Evolutionary conservation across 2,113 vertebrate species (phyloP), one percentile per base, ranked within the genome.

Genomic region (Xenopus laevis): DNA sequence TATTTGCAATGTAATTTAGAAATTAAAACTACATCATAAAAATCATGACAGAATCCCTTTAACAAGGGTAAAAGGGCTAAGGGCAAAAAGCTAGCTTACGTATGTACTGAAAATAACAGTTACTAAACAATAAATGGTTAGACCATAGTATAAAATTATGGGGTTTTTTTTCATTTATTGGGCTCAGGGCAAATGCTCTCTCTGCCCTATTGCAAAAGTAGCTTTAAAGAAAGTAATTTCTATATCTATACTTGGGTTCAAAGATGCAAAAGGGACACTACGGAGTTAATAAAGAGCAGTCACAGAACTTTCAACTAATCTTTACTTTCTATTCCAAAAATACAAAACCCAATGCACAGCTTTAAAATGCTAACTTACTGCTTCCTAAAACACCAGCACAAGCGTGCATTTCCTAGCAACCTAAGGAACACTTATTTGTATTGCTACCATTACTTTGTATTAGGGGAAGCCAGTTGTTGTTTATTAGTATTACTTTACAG

Each of bases 401-500:
- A 10, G 20, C 66, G 3, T 1, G 45, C 0, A 33, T 64, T 46
- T 78, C 12, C 1, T 65, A 81, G 82, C 68, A 79, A 67, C 59
- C 69, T 67, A 68, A 78, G 57, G 63, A 30, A 47, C 65, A 59
- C 15, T 67, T 30, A 40, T 50, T 46, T 52, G 58, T 58, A 60
- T 74, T n/a, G 0, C 1, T 60, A 67, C 71, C 59, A 7, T 75
- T 68, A 57, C 50, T 74, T 79, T 76, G 79, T 78, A 72, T 79
- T 71, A 79, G 1, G 10, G 74, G 27, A 4, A 10, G 4, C 30
- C 3, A 16, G 71, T 59, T 65, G 3, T 47, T 68, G 77, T 82
- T 80, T 84, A 83, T 82, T 81, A 83, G 83, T 80, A 83, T 77
- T 63, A 80, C 27, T 77, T 70, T 78, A 78, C 71, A 76, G 77